A percentile compares a stretch with the other conserved stretches of the same genome.
Conservation (phyloP, 2,113 vertebrate species). For the Anthoscopus minutus region DNA sequence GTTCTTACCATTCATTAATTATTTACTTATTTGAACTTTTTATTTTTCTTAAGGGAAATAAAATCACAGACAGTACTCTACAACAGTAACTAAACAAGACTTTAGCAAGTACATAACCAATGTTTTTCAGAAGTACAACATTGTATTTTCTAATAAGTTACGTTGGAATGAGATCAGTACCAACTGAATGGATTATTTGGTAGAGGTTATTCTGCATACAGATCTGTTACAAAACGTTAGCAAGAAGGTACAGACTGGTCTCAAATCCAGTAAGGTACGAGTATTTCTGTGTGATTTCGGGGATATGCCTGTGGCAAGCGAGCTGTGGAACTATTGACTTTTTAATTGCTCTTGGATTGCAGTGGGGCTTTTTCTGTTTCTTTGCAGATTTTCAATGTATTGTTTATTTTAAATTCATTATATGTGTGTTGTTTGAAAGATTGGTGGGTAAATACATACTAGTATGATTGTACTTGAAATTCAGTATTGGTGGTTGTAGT, state of each 20-base stretch:
- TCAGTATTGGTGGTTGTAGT: not conserved
- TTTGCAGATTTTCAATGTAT: not conserved
- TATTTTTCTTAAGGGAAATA: not conserved
- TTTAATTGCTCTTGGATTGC: not conserved
- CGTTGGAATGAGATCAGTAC: not conserved
- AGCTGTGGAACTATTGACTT: not conserved
- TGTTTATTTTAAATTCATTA: not conserved
- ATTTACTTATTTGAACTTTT: conserved; percentile 21
- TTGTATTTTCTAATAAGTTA: not conserved
- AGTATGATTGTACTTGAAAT: not conserved
- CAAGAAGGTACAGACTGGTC: not conserved
- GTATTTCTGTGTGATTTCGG: not conserved
- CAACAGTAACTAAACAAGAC: not conserved
- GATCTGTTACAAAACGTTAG: not conserved
- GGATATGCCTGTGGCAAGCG: not conserved
- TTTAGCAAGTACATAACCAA: not conserved
- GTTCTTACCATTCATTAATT: not conserved
- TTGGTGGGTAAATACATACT: not conserved
- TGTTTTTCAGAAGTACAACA: not conserved
- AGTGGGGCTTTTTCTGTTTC: not conserved
- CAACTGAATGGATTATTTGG: not conserved
- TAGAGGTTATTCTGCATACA: not conserved
- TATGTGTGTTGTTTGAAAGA: not conserved
- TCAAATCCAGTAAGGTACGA: not conserved
- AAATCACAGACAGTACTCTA: not conserved